These are phyloP conservation scores for Hypsibius dujardini DNA, from an alignment of 1,140 invertebrate genomes.

Conservation along the genomic window DNA sequence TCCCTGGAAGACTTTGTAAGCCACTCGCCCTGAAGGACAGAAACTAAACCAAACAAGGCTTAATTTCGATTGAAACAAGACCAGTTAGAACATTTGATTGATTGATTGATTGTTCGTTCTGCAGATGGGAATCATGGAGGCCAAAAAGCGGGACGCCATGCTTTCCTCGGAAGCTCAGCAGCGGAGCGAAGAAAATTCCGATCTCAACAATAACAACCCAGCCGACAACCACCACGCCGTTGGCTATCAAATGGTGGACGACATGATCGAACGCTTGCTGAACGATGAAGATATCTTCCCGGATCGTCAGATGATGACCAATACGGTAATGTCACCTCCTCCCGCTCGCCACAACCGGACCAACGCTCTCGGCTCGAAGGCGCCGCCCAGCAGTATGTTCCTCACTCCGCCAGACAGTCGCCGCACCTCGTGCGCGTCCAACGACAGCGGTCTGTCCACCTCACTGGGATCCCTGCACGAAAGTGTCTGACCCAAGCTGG, in stretches of 20 bases:
- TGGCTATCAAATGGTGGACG: neutral
- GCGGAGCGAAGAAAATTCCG: neutral
- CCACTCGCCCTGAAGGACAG: neutral
- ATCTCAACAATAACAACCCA: neutral
- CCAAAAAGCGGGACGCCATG: neutral
- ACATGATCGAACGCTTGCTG: neutral
- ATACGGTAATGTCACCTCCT: neutral
- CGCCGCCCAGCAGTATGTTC: constrained; percentile 4
- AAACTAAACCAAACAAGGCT: neutral
- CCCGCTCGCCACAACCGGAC: neutral
- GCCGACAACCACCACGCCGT: neutral
- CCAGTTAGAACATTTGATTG: neutral
- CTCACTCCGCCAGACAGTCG: constrained; percentile 10
- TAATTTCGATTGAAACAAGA: neutral
- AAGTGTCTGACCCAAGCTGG: no score
- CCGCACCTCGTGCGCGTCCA: no score
- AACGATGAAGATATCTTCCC: neutral
- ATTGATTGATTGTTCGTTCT: neutral
- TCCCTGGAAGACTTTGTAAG: neutral
- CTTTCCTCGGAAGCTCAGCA: neutral
- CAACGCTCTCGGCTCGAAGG: neutral
- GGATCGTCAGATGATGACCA: neutral
- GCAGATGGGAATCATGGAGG: neutral
- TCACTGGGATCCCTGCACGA: no score
- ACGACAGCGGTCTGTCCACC: no score